phyloP scores from a whole-genome alignment of 2,888 invertebrate species.

The Mimas tiliae region DNA sequence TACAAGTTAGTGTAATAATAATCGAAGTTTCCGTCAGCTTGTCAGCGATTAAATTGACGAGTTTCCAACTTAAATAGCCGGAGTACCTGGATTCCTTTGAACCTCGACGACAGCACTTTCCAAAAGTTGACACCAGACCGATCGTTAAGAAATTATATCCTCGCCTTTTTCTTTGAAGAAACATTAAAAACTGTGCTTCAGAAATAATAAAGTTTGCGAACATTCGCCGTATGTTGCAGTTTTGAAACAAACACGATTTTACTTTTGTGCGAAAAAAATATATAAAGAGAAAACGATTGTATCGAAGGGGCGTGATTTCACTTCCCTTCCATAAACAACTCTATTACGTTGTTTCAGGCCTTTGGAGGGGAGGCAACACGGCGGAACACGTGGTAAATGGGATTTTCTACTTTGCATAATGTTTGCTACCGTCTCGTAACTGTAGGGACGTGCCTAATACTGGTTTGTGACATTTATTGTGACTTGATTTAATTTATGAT shows the following conservation, averaged over 20 bases:
- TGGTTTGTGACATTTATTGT: conserved; percentile 42
- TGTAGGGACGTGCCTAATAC: conserved; percentile 29
- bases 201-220: neutral
- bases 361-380: conserved; percentile 48
- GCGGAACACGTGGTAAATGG: conserved; percentile 59
- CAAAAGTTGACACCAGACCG: conserved; percentile 16
- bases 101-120: conserved; percentile 12
- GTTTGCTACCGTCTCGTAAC: conserved; percentile 49
- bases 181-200: neutral
- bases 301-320: conserved; percentile 54
- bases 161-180: neutral
- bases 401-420: conserved; percentile 73
- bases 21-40: conserved; percentile 21
- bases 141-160: conserved; percentile 15
- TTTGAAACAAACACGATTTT: conserved; percentile 14
- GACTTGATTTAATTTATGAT: conserved; percentile 37
- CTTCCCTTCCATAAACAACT: conserved; percentile 64
- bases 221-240: conserved; percentile 15
- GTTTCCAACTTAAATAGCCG: conserved; percentile 26
- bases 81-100: conserved; percentile 22
- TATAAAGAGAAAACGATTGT: conserved; percentile 50
- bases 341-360: conserved; percentile 61
- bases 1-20: conserved; percentile 26
- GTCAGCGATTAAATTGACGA: conserved; percentile 27
- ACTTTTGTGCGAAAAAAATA: conserved; percentile 34